phyloP scores from a whole-genome alignment of 1,140 invertebrate species.

The Drosophila leontia region DNA sequence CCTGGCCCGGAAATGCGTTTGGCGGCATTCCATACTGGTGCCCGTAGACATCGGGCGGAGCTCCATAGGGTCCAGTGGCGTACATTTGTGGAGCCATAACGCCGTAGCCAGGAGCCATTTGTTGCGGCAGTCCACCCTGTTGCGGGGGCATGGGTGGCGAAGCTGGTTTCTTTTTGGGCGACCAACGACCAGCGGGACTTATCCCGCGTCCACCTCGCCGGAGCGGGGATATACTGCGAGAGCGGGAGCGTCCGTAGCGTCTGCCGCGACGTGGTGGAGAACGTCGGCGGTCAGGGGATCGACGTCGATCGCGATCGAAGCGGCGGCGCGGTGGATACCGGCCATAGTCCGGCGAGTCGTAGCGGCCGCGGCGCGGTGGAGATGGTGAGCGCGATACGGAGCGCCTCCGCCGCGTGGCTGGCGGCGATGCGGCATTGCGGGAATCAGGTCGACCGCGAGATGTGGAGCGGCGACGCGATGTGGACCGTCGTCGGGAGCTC shows the following conservation, averaged over 20 bases:
- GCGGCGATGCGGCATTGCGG: slow-evolving; percentile 53
- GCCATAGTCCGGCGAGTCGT: slow-evolving; percentile 73
- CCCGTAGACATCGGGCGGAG: slow-evolving; percentile 58
- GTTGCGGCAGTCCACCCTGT: slow-evolving; percentile 23
- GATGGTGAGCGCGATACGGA: slow-evolving; percentile 58
- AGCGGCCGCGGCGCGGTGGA: slow-evolving; percentile 67
- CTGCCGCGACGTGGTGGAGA: slow-evolving; percentile 69
- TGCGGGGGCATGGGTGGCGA: slow-evolving; percentile 64
- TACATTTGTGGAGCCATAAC: slow-evolving; percentile 72
- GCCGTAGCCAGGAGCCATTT: slow-evolving; percentile 45
- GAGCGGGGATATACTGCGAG: slow-evolving; percentile 60
- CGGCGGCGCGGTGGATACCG: slow-evolving; percentile 65
- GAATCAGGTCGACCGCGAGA: slow-evolving; percentile 65
- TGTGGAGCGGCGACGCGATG: slow-evolving; percentile 44
- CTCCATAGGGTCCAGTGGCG: slow-evolving; percentile 45
- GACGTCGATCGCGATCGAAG: slow-evolving; percentile 54
- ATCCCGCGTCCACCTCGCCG: slow-evolving; percentile 39
- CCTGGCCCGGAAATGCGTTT: slow-evolving; percentile 57
- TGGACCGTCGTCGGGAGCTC: slow-evolving; percentile 61
- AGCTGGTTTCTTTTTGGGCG: slow-evolving; percentile 75
- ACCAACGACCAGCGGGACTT: slow-evolving; percentile 66
- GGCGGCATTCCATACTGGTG: slow-evolving; percentile 69
- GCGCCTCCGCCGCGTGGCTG: slow-evolving; percentile 56
- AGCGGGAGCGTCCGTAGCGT: slow-evolving; percentile 58
- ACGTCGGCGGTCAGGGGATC: slow-evolving; percentile 66